Evolutionary conservation across 2,888 invertebrate species (phyloP).

Genomic region (Zonitis immaculata): DNA sequence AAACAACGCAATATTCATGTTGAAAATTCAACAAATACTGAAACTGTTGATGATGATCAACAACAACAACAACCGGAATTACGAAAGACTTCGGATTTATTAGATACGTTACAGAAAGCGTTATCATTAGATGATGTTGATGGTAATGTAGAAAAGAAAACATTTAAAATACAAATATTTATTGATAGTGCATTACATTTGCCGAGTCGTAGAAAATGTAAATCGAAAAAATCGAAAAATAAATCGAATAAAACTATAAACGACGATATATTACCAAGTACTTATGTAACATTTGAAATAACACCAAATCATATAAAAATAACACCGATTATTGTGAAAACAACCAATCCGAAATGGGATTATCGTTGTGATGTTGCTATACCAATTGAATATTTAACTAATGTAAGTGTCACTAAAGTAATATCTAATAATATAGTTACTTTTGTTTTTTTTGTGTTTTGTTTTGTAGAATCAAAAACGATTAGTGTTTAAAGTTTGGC

Average conservation of each 20-base stretch:
- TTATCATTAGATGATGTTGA: conserved; percentile 27
- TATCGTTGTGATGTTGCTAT: conserved; percentile 51
- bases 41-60: conserved; percentile 7
- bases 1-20: conserved; percentile 29
- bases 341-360: conserved; percentile 55
- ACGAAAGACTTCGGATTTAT: conserved; percentile 39
- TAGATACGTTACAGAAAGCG: conserved; percentile 45
- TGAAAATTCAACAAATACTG: conserved; percentile 40
- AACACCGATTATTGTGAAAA: conserved; percentile 52
- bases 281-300: conserved; percentile 60
- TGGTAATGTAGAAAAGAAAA: conserved; percentile 5
- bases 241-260: conserved; percentile 32
- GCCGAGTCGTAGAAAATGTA: conserved; percentile 46
- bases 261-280: conserved; percentile 53
- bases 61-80: conserved; percentile 5
- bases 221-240: conserved; percentile 39
- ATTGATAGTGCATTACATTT: conserved; percentile 57
- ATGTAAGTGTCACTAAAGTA: conserved; percentile 56
- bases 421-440: background rate
- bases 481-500: conserved; percentile 60
- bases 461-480: conserved; percentile 53
- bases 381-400: conserved; percentile 50
- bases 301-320: conserved; percentile 38
- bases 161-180: conserved; percentile 52
- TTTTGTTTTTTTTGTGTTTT: conserved; percentile 2